Base-by-base conservation (phyloP, 1,140 invertebrate species). In the Plodia interpunctella region DNA sequence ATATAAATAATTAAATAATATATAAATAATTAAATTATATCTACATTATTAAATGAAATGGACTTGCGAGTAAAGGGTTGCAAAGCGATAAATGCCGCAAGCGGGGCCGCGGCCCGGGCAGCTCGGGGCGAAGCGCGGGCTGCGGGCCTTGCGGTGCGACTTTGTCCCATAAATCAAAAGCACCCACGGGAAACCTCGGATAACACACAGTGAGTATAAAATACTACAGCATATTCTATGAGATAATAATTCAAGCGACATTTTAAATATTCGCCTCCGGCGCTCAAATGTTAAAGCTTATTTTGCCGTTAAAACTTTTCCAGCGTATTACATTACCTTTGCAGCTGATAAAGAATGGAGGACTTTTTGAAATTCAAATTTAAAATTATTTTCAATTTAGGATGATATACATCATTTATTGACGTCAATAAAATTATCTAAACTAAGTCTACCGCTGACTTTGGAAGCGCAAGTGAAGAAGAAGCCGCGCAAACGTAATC, bases 161-260 rank as follows among this genome's bases (percentile, higher is more conserved):
- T 84, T 80, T 69, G 68, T 68, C 68, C 76, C 75, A 86, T 88
- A 86, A 86, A 86, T 86, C 85, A 88, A 82, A 80, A 76, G 69
- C 76, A 76, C 77, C 78, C 76, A 61, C 57, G 82, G 72, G 78
- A 74, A 70, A 64, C 62, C 60, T 60, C 73, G 57, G 55, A 63
- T 63, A 63, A 62, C 59, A 59, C 55, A 62, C 52, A 53, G 58
- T 70, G 67, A 71, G 66, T 71, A 71, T 68, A 70, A 71, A 71
- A 74, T 62, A 68, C 58, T 65, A 62, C 63, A 66, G 62, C 59
- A 61, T 71, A 67, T 68, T 78, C 63, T 74, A 70, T 66, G 55
- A 67, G 63, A 70, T 73, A 65, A 70, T 71, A 63, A 66, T 62
- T 67, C 70, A 71, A 71, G 69, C 56, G 65, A 71, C 70, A 66